A percentile compares a stretch with the other conserved stretches of the same genome.
Evolutionary conservation across 1,140 invertebrate genomes (phyloP).

Genomic region (Cydia amplana): DNA sequence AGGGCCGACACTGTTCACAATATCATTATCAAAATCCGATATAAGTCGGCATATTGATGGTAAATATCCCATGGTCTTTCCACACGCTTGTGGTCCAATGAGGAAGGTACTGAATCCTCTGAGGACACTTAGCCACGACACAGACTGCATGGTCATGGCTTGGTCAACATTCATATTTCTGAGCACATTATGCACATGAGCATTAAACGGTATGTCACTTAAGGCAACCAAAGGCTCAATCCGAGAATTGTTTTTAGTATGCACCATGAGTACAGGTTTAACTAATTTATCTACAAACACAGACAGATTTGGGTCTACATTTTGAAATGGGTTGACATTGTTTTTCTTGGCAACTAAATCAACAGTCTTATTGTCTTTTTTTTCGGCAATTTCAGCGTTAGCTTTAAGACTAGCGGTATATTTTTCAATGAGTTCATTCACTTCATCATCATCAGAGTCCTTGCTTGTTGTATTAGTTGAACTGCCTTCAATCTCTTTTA

Average conservation of each 20-base stretch:
- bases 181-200: constrained; percentile 53
- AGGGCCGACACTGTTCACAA: constrained; percentile 50
- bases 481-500: constrained; percentile 35
- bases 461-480: constrained; percentile 27
- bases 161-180: constrained; percentile 51
- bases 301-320: constrained; percentile 57
- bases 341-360: constrained; percentile 35
- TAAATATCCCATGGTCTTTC: constrained; percentile 79
- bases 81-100: constrained; percentile 67
- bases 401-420: constrained; percentile 34
- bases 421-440: constrained; percentile 39
- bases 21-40: constrained; percentile 50
- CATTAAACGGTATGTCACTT: constrained; percentile 59
- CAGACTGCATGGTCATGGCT: constrained; percentile 69
- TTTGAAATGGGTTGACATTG: constrained; percentile 64
- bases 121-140: constrained; percentile 74
- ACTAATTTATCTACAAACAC: constrained; percentile 68
- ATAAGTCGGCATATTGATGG: constrained; percentile 73
- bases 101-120: constrained; percentile 73
- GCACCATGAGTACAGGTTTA: constrained; percentile 63
- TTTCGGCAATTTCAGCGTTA: constrained; percentile 18
- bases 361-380: constrained; percentile 8
- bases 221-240: constrained; percentile 54
- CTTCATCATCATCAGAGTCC: constrained; percentile 41
- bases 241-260: constrained; percentile 61